Conservation (phyloP, 2,888 invertebrate genomes). For the Amaurobius ferox region DNA sequence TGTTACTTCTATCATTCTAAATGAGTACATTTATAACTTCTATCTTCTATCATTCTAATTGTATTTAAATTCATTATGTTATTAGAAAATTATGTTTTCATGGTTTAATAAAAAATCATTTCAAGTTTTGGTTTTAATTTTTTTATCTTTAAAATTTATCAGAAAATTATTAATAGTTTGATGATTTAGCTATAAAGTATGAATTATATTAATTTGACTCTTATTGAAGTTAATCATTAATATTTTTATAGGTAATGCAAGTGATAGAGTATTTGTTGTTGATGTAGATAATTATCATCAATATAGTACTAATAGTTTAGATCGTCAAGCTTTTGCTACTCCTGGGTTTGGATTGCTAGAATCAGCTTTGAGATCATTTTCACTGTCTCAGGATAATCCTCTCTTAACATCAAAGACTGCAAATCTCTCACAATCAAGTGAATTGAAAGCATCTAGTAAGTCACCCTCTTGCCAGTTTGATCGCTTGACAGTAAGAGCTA, state of each 20-base stretch:
- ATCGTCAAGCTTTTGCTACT: slow-evolving; percentile 61
- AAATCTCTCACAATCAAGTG: slow-evolving; percentile 41
- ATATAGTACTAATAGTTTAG: slow-evolving; percentile 74
- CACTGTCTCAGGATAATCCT: slow-evolving; percentile 60
- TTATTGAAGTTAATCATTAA: too few relatives aligned
- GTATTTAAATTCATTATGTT: too few relatives aligned
- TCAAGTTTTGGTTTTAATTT: too few relatives aligned
- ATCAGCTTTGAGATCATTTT: slow-evolving; percentile 51
- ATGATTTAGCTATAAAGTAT: neutral
- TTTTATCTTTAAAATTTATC: too few relatives aligned
- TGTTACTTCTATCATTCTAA: too few relatives aligned
- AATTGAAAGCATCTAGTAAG: slow-evolving; percentile 36
- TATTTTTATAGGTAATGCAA: slow-evolving; percentile 73
- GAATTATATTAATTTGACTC: neutral
- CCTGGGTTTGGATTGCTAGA: slow-evolving; percentile 62
- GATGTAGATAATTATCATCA: slow-evolving; percentile 75
- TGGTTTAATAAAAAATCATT: too few relatives aligned
- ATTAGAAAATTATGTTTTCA: too few relatives aligned
- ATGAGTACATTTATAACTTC: too few relatives aligned
- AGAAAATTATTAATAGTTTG: too few relatives aligned
- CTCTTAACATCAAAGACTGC: slow-evolving; percentile 47
- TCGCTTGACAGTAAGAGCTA: slow-evolving; percentile 83
- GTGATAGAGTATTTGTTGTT: slow-evolving; percentile 76
- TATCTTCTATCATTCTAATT: too few relatives aligned
- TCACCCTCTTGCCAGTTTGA: slow-evolving; percentile 73